Percentiles rank a stretch among this genome's conserved stretches.
These are phyloP conservation scores for Morphnarchus princeps DNA, from an alignment of 2,113 vertebrate genomes.

Conservation along the genomic window DNA sequence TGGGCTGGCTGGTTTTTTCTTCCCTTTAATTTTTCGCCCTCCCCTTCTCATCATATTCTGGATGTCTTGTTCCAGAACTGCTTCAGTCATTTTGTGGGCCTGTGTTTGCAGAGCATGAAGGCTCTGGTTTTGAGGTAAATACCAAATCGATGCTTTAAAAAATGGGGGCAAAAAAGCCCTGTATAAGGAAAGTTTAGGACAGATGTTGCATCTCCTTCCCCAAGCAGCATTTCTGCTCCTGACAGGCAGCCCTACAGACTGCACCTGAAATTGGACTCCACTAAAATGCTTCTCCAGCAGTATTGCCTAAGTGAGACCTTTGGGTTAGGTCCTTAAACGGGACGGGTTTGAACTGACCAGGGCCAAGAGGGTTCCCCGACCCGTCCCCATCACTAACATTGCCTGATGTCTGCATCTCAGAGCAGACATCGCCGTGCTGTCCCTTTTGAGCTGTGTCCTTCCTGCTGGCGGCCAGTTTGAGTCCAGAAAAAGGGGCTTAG, in stretches of 20 bases:
- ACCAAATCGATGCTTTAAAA: not conserved
- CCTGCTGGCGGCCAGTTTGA: not conserved
- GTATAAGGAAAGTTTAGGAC: not conserved
- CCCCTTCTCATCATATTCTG: not conserved
- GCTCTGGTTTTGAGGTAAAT: not conserved
- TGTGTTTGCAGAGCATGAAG: not conserved
- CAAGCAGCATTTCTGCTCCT: not conserved
- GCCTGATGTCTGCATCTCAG: not conserved
- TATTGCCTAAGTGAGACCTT: not conserved
- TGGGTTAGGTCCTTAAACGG: not conserved
- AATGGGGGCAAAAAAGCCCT: not conserved
- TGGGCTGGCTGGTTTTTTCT: not conserved
- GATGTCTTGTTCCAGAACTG: slow-evolving; percentile 15
- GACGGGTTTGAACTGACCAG: not conserved
- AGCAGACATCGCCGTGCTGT: not conserved
- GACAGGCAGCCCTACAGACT: not conserved
- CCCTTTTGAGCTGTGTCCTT: not conserved
- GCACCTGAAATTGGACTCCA: not conserved
- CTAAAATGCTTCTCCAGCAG: not conserved
- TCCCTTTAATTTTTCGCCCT: not conserved
- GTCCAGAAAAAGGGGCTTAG: not conserved
- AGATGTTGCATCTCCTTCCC: not conserved
- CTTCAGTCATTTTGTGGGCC: not conserved
- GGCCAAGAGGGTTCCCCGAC: not conserved
- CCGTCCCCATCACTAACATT: not conserved